Percentiles rank a stretch among this genome's conserved stretches.
Evolutionary conservation across 2,113 vertebrate genomes (phyloP).

Genomic region (Siniperca knerii): DNA sequence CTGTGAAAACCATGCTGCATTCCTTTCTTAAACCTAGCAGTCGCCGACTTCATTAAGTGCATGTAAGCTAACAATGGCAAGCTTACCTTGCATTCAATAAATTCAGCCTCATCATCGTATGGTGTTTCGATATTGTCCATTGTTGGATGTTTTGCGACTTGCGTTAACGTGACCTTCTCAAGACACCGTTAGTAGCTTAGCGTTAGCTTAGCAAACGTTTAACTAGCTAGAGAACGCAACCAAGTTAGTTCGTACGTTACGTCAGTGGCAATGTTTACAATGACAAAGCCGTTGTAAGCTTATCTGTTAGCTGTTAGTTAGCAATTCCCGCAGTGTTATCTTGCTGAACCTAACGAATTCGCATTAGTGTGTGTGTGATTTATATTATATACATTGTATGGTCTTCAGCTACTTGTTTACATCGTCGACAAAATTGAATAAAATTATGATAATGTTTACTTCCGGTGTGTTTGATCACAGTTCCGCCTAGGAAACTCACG

Average conservation of each 20-base stretch:
- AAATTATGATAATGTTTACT: background rate
- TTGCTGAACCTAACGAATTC: background rate
- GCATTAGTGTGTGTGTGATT: background rate
- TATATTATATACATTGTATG: background rate
- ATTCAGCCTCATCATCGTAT: slow-evolving; percentile 64
- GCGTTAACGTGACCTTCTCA: background rate
- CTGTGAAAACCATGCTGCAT: background rate
- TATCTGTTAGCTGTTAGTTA: too few species aligned
- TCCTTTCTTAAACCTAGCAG: background rate
- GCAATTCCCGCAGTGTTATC: rapidly evolving
- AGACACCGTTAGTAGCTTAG: background rate
- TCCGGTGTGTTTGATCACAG: slow-evolving; percentile 21
- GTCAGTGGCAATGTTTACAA: background rate
- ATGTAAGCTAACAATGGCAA: background rate
- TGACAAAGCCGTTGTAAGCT: too few species aligned
- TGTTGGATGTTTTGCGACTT: background rate
- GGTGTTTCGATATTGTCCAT: slow-evolving; percentile 75
- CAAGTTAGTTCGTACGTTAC: background rate
- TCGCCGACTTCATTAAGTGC: background rate
- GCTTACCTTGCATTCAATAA: slow-evolving; percentile 75
- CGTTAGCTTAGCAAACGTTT: slow-evolving; percentile 10
- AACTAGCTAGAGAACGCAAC: background rate
- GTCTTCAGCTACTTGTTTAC: background rate
- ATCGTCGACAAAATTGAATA: too few species aligned
- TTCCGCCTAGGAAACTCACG: background rate